A percentile compares a stretch with the other conserved stretches of the same genome.
Conservation (phyloP, 2,797 vertebrate genomes). For the Schizothorax lantsangensis region DNA sequence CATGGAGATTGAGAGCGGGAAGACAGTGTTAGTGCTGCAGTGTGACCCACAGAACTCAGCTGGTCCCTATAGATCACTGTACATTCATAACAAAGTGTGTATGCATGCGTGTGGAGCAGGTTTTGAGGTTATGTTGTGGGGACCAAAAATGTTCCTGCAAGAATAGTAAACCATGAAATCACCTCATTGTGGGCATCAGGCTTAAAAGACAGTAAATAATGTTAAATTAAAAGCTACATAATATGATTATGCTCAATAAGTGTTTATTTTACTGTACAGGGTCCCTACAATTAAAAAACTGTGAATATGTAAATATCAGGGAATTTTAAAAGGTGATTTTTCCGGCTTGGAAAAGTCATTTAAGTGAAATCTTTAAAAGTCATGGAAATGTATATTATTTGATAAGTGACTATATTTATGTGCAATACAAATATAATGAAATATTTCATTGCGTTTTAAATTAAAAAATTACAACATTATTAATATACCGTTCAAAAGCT, state of each 20-base stretch:
- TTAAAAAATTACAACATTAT: not conserved
- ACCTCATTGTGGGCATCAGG: not conserved
- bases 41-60: constrained; percentile 48
- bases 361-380: not conserved
- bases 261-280: no score
- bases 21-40: not conserved
- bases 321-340: not conserved
- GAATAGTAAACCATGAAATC: not conserved
- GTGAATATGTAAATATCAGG: not conserved
- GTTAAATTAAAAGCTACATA: not conserved
- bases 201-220: not conserved
- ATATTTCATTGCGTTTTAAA: not conserved
- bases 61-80: constrained; percentile 35
- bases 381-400: not conserved
- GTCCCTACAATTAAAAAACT: not conserved
- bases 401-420: not conserved
- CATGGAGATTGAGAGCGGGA: not conserved
- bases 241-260: not conserved
- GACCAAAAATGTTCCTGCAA: not conserved
- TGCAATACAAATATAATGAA: not conserved
- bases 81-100: not conserved
- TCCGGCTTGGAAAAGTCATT: not conserved
- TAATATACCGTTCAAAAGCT: not conserved
- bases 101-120: not conserved
- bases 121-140: not conserved